Base-by-base conservation (phyloP, 2,888 invertebrate genomes). In the Pammene aurita region DNA sequence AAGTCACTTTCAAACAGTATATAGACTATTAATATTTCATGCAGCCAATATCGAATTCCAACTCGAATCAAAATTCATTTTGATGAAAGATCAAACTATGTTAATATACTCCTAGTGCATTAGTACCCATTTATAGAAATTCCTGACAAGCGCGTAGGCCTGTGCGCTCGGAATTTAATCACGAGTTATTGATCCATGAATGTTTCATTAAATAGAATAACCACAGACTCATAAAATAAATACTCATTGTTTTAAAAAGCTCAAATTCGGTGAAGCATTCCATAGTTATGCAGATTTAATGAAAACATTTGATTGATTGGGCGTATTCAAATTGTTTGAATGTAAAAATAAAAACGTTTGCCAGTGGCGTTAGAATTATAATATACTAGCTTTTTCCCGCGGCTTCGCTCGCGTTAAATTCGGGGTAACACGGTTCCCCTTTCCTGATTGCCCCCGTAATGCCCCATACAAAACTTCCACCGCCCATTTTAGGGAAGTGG, bases 301-400 rank as follows among this genome's bases (percentile, higher is more conserved):
- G 63, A 68, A 58, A 68, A 68, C 44, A 64, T 48, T 55, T 55
- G 61, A 67, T 68, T 57, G 63, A 68, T 68, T 46, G 63, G 38
- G n/a, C n/a, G 48, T 46, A 68, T 68, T 68, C 63, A 64, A 56
- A 64, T 35, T 35, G 35, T 57, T 52, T 68, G 52, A 63, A 68
- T 64, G 68, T 26, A 58, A 58, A 58, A 68, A 58, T 68, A 46
- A 46, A 16, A 46, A 16, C 16, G 6, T 13, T 64, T 55, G 46
- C 48, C 42, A 6, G 11, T 13, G 7, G 34, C 13, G 7, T 7
- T 34, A 54, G 13, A 34, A 7, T 26, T 54, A 34, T 48, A 16
- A 26, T 26, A 26, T 26, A n/a, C n/a, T n/a, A n/a, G n/a, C n/a
- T n/a, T n/a, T n/a, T n/a, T n/a, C n/a, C n/a, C n/a, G n/a, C n/a